These are phyloP conservation scores for Osmerus eperlanus DNA, from an alignment of 2,113 vertebrate species.

Conservation along the genomic window DNA sequence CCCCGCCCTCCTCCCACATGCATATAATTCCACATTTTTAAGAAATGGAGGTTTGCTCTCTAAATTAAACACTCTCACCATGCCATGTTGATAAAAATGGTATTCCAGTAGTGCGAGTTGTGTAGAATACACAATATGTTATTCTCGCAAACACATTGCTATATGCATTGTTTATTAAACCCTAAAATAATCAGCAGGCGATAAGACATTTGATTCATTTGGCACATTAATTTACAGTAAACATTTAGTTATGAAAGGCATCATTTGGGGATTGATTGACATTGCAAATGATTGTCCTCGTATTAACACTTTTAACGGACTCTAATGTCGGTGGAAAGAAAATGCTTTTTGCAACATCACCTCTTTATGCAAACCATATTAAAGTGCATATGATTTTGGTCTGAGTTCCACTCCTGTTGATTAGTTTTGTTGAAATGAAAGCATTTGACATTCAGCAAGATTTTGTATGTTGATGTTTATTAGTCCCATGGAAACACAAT, in stretches of 20 bases:
- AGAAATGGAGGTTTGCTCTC: slow-evolving; percentile 51
- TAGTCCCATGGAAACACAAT: too few relatives aligned
- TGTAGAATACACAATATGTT: slow-evolving; percentile 45
- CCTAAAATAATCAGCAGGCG: slow-evolving; percentile 50
- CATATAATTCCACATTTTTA: slow-evolving; percentile 44
- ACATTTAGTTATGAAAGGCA: slow-evolving; percentile 46
- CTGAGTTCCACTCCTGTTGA: background rate
- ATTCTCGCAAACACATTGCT: slow-evolving; percentile 27
- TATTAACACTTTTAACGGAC: slow-evolving; percentile 33
- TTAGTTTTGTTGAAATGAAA: background rate
- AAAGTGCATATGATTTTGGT: background rate
- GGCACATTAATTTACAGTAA: slow-evolving; percentile 48
- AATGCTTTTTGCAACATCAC: slow-evolving; percentile 21
- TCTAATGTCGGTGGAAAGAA: slow-evolving; percentile 35
- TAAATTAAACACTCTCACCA: slow-evolving; percentile 50
- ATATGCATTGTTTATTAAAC: slow-evolving; percentile 56
- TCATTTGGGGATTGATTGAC: slow-evolving; percentile 50
- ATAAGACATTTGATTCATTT: slow-evolving; percentile 53
- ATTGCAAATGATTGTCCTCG: slow-evolving; percentile 42
- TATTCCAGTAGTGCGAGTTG: slow-evolving; percentile 46
- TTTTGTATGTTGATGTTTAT: background rate
- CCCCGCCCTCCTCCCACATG: slow-evolving; percentile 26
- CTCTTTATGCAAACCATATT: background rate
- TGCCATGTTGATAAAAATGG: slow-evolving; percentile 56
- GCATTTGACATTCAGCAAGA: background rate